Evolutionary conservation across 92 coral and sea anemone species (phyloP).

Genomic region (Meandrina meandrites): DNA sequence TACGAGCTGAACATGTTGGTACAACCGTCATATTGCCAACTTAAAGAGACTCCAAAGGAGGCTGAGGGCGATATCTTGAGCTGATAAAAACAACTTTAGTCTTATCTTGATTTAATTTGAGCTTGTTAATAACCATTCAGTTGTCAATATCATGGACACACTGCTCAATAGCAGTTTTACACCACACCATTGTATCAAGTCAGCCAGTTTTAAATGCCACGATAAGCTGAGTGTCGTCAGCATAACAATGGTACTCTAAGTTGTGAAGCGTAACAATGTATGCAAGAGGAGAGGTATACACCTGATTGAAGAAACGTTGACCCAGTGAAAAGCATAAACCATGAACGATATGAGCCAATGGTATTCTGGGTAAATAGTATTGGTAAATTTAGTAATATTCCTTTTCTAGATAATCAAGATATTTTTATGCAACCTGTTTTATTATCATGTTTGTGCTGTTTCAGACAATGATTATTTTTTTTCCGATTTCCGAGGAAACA

Average conservation of each 20-base stretch:
- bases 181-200: neutral
- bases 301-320: no score
- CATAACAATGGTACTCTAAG: slow-evolving; percentile 16
- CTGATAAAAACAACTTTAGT: slow-evolving; percentile 29
- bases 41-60: slow-evolving; percentile 37
- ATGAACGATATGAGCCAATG: no score
- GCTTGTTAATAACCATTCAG: slow-evolving; percentile 50
- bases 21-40: slow-evolving; percentile 36
- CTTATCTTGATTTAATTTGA: slow-evolving; percentile 49
- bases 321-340: no score
- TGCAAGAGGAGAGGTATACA: slow-evolving; percentile 31
- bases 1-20: slow-evolving; percentile 26
- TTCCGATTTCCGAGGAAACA: no score
- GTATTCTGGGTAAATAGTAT: no score
- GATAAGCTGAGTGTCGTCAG: slow-evolving; percentile 14
- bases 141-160: slow-evolving; percentile 20
- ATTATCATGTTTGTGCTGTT: no score
- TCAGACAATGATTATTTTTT: no score
- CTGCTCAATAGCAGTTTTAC: slow-evolving; percentile 8
- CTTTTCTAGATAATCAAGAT: no score
- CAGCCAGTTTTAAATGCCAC: slow-evolving; percentile 25
- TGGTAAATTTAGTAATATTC: no score
- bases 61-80: slow-evolving; percentile 45
- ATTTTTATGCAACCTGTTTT: no score
- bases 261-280: slow-evolving; percentile 28